Conservation (phyloP, 1,140 invertebrate genomes). For the Dendrolimus punctatus region DNA sequence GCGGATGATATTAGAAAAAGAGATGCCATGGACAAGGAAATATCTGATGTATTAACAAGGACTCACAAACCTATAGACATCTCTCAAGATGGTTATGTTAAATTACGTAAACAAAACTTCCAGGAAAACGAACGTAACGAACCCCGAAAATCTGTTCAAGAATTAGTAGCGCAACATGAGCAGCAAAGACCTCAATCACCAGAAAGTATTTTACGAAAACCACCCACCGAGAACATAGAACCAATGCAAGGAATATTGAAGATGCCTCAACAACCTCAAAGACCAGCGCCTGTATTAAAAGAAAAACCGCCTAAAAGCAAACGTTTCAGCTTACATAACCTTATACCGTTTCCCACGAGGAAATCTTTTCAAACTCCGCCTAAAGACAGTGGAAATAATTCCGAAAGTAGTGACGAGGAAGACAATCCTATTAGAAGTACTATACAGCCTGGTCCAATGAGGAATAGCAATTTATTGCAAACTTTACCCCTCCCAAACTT, state of each 20-base stretch:
- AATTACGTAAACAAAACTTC: slow-evolving; percentile 54
- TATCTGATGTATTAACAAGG: slow-evolving; percentile 40
- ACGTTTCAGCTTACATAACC: slow-evolving; percentile 67
- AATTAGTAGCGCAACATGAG: slow-evolving; percentile 74
- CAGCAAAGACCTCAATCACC: slow-evolving; percentile 54
- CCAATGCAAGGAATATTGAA: slow-evolving; percentile 35
- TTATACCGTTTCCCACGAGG: slow-evolving; percentile 67
- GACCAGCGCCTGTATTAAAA: slow-evolving; percentile 58
- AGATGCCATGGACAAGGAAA: slow-evolving; percentile 50
- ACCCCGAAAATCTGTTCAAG: slow-evolving; percentile 71
- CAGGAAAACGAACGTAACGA: slow-evolving; percentile 6
- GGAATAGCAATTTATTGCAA: slow-evolving; percentile 69
- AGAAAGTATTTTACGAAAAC: slow-evolving; percentile 35
- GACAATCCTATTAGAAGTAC: slow-evolving; percentile 67
- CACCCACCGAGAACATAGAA: slow-evolving; percentile 30
- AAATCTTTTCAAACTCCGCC: slow-evolving; percentile 64
- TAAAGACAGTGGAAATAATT: slow-evolving; percentile 66
- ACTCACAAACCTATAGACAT: slow-evolving; percentile 55
- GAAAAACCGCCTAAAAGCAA: slow-evolving; percentile 67
- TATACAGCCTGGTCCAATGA: slow-evolving; percentile 70
- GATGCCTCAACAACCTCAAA: slow-evolving; percentile 58
- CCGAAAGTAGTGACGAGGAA: slow-evolving; percentile 74
- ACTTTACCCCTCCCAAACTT: slow-evolving; percentile 69
- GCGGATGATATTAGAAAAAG: slow-evolving; percentile 59
- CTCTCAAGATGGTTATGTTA: slow-evolving; percentile 66